Base-by-base conservation (phyloP, 1,140 invertebrate species). In the Wiebesia pumilae region DNA sequence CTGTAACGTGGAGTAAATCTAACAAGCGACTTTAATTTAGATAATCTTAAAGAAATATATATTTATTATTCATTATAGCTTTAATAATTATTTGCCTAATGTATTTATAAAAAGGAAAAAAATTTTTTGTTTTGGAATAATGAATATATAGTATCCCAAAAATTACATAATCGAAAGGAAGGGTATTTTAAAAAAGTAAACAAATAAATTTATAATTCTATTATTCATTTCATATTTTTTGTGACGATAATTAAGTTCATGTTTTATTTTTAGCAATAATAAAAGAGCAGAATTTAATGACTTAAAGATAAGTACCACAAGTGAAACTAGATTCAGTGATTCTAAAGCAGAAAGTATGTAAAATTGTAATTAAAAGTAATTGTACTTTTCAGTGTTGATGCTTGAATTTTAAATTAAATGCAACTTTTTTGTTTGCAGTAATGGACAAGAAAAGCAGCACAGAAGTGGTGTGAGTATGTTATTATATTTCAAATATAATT, bases 221-320 rank as follows among this genome's bases (percentile, higher is more conserved):
- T 62, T 27, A 54, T 38, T 71, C 21, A 19, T 38, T 1, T 38
- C 21, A 4, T 24, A 0, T 80, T 9, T 10, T 38, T 54, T 27
- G 54, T 47, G 14, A 77, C 30, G 14, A 47, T 30, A 47, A 62
- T 85, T 51, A 54, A 43, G 71, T 67, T 83, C 69, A 67, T 86
- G 47, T 88, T 51, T n/a, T 88, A 65, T 90, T 89, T n/a, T 65
- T 87, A 92, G 91, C 35, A 86, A 89, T 43, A 90, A 81, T 65
- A 90, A 87, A 67, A 89, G 88, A 78, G 87, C 73, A 12, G 86
- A 83, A 24, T n/a, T 87, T 33, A 88, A 87, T 83, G 90, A 89
- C 16, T 90, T 88, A 27, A 87, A 77, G 40, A 80, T 80, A 47
- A 51, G 21, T 58, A 51, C 40, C 43, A 73, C 43, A 62, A 83